Percentiles rank a stretch among this genome's conserved stretches.
Evolutionary conservation across 2,888 invertebrate genomes (phyloP).

Genomic region (Drosophila pegasa): DNA sequence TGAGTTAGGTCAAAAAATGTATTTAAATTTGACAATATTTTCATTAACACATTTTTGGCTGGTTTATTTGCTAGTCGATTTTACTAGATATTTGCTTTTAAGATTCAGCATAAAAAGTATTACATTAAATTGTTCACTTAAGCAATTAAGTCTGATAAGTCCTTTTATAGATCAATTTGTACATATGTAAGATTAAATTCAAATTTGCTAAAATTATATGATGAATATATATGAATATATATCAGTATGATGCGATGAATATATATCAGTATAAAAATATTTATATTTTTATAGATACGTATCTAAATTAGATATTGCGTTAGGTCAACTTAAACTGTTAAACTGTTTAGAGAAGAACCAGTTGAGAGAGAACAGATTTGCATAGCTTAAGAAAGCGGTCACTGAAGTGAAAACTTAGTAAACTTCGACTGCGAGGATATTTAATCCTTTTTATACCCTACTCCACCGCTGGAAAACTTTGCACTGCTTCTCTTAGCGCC

Average conservation of each 20-base stretch:
- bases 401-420: conserved; percentile 1
- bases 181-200: too few species aligned
- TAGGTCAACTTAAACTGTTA: background rate
- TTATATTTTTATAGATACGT: background rate
- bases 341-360: too few species aligned
- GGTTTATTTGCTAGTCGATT: background rate
- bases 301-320: background rate
- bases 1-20: background rate
- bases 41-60: background rate
- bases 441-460: conserved; percentile 23
- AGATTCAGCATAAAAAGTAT: background rate
- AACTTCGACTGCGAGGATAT: conserved; percentile 7
- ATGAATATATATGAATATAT: too few species aligned
- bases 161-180: too few species aligned
- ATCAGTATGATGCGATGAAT: too few species aligned
- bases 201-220: too few species aligned
- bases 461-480: conserved; percentile 15
- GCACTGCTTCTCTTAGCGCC: conserved; percentile 41
- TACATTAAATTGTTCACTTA: too few species aligned
- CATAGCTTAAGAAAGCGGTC: background rate
- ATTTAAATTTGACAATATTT: background rate
- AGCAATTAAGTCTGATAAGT: too few species aligned
- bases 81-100: background rate
- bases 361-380: background rate
- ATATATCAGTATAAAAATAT: background rate